Conservation (phyloP, 2,888 invertebrate species). For the Drosophila paramelanica region DNA sequence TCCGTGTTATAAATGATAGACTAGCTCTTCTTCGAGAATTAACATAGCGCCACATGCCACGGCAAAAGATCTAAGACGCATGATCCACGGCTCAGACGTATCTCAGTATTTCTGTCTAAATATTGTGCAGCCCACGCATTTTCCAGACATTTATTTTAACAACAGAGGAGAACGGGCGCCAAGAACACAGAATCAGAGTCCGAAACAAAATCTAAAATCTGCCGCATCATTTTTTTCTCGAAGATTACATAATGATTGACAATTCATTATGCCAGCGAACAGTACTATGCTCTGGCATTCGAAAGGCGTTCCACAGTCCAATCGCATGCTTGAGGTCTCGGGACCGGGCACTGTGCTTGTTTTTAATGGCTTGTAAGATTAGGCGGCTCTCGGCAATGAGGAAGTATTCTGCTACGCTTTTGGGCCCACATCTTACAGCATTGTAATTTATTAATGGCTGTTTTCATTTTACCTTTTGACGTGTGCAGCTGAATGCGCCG, state of each 20-base stretch:
- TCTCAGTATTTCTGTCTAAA: slow-evolving; percentile 57
- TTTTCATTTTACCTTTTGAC: slow-evolving; percentile 42
- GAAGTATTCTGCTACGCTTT: slow-evolving; percentile 55
- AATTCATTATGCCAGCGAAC: slow-evolving; percentile 70
- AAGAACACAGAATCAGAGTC: slow-evolving; percentile 13
- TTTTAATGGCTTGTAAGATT: slow-evolving; percentile 71
- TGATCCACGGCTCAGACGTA: slow-evolving; percentile 40
- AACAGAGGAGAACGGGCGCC: slow-evolving; percentile 16
- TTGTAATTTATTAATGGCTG: slow-evolving; percentile 58
- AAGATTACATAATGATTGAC: slow-evolving; percentile 81
- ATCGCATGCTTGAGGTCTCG: slow-evolving; percentile 17
- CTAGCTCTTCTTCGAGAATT: slow-evolving; percentile 48
- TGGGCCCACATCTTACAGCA: slow-evolving; percentile 42
- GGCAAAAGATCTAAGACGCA: slow-evolving; percentile 74
- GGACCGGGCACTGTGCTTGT: slow-evolving; percentile 32
- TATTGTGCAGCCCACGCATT: slow-evolving; percentile 71
- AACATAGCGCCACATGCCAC: slow-evolving; percentile 74
- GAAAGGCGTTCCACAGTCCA: slow-evolving; percentile 19
- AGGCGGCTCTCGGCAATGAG: slow-evolving; percentile 62
- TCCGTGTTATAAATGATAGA: slow-evolving; percentile 71
- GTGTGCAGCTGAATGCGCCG: slow-evolving; percentile 26
- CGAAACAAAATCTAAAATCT: slow-evolving; percentile 52
- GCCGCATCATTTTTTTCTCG: slow-evolving; percentile 78
- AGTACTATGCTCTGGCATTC: slow-evolving; percentile 7
- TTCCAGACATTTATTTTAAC: background rate